phyloP scores from a whole-genome alignment of 1,140 invertebrate genomes.

The Steinernema khuongi region DNA sequence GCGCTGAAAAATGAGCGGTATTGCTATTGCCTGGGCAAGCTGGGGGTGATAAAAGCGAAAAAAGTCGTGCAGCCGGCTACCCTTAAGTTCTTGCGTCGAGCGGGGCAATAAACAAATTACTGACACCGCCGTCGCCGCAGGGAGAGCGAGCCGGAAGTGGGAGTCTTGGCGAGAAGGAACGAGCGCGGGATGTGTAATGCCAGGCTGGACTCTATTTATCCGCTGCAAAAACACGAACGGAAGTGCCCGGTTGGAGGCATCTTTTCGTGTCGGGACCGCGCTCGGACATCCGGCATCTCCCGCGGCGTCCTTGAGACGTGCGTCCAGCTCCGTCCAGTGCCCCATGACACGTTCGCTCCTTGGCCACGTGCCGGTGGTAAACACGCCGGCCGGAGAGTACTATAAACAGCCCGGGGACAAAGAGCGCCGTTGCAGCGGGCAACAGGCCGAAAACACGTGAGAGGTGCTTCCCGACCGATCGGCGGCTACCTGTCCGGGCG shows the following conservation, averaged over 20 bases:
- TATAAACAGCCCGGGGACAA: conserved; percentile 4
- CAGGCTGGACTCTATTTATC: background rate
- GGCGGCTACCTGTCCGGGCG: too few species aligned
- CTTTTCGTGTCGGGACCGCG: conserved; percentile 8
- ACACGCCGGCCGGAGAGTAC: background rate
- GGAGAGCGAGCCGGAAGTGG: background rate
- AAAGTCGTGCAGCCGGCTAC: background rate
- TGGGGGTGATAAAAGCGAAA: background rate
- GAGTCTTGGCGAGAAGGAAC: background rate
- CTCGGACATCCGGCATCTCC: background rate
- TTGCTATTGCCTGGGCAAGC: too few species aligned
- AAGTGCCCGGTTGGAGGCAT: background rate
- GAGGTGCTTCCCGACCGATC: background rate
- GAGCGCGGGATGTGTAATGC: background rate
- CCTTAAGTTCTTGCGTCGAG: background rate
- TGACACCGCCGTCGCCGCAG: background rate
- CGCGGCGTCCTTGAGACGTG: background rate
- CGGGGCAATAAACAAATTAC: conserved; percentile 8
- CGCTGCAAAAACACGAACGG: background rate
- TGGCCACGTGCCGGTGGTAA: background rate
- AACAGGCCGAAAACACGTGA: background rate
- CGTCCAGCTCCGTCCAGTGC: background rate
- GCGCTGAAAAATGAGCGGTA: too few species aligned
- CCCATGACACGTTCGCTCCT: background rate
- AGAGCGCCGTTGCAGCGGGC: background rate